phyloP scores from a whole-genome alignment of 2,113 vertebrate species.

The Probosciger aterrimus region DNA sequence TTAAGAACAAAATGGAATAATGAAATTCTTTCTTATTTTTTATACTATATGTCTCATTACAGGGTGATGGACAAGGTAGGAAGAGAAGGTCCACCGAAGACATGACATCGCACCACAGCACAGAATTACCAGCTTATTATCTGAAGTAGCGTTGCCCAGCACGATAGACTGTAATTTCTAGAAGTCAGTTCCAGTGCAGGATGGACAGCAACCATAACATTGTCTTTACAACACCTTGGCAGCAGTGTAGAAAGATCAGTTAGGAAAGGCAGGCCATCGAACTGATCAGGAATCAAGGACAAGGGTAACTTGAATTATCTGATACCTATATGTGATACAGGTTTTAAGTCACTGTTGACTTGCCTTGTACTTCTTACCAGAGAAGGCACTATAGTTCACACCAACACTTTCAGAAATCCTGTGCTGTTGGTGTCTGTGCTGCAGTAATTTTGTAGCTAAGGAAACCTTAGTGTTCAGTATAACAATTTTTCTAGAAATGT shows the following conservation, averaged over 20 bases:
- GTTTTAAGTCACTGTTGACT: neutral
- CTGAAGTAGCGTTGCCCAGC: accelerated
- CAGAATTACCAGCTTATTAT: neutral
- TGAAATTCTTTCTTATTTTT: neutral
- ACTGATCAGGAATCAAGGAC: neutral
- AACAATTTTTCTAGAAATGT: neutral
- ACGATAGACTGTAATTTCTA: neutral
- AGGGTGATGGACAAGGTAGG: neutral
- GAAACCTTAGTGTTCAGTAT: neutral
- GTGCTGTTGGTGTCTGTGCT: neutral
- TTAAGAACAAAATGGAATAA: neutral
- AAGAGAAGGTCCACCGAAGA: neutral
- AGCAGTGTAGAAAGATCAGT: neutral
- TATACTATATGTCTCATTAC: neutral
- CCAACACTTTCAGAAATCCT: neutral
- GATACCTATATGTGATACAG: neutral
- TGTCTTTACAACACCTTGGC: neutral
- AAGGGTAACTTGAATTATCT: neutral
- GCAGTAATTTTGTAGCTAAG: neutral
- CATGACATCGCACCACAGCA: neutral
- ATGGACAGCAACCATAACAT: neutral
- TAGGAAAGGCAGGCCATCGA: neutral
- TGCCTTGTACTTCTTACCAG: neutral
- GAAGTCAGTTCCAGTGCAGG: neutral
- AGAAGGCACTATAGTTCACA: neutral